phyloP scores from a whole-genome alignment of 2,888 invertebrate genomes.

The Stictocephala bisonia region DNA sequence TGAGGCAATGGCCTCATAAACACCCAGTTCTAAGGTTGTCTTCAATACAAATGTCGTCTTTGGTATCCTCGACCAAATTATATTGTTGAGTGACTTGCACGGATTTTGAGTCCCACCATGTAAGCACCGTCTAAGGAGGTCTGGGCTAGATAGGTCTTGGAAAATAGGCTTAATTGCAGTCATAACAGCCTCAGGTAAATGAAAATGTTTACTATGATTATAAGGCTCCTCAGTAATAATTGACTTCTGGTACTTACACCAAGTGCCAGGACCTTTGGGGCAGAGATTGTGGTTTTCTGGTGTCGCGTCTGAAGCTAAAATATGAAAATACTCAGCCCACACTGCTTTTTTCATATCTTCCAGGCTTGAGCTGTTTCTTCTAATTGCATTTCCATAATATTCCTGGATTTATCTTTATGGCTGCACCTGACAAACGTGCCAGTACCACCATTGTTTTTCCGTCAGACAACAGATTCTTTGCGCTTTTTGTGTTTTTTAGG shows the following conservation, averaged over 20 bases:
- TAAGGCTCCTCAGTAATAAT: conserved; percentile 30
- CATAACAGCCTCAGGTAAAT: conserved; percentile 47
- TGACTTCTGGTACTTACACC: conserved; percentile 55
- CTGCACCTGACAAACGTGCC: conserved; percentile 53
- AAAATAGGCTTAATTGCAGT: conserved; percentile 41
- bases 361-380: conserved; percentile 51
- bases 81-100: conserved; percentile 7
- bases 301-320: conserved; percentile 53
- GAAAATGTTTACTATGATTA: conserved; percentile 45
- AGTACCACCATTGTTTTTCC: conserved; percentile 51
- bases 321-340: conserved; percentile 57
- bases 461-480: conserved; percentile 36
- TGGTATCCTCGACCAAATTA: conserved; percentile 39
- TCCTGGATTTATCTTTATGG: conserved; percentile 54
- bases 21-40: conserved; percentile 22
- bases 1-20: conserved; percentile 33
- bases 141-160: conserved; percentile 46
- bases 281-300: conserved; percentile 56
- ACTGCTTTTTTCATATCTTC: conserved; percentile 57
- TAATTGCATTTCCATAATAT: conserved; percentile 57
- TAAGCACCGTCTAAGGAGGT: conserved; percentile 47
- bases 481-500: neutral
- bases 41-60: conserved; percentile 19
- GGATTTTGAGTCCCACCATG: conserved; percentile 49
- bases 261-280: conserved; percentile 53